Base-by-base conservation (phyloP, 2,113 vertebrate species). In the Vulpes vulpes region DNA sequence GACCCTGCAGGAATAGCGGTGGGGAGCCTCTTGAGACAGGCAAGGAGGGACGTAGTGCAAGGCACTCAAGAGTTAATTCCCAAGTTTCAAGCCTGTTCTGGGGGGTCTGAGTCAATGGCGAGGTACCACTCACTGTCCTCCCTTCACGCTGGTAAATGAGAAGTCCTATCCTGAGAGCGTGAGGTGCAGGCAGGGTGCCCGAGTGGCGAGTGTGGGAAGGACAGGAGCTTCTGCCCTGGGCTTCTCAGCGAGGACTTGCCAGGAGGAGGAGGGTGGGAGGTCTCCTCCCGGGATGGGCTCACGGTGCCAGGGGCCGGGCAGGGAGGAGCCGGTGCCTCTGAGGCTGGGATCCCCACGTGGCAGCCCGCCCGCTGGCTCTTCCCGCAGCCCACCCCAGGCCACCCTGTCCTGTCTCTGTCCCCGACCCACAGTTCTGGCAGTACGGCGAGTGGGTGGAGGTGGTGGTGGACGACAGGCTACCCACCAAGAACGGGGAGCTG, bases 391-490 rank as follows among this genome's bases (percentile, higher is more conserved):
- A 2, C 23, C 38, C 19, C n/a, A 15, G 1, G 0, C 30, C 17
- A 51, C 35, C 4, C 38, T 0, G 12, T 3, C 35, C 30, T 19
- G 62, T 30, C 23, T 16, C 57, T 51, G 73, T 30, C 49, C 38
- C 20, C 97, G 84, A 27, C 89, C 92, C 23, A 1, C 95, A 99
- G 99, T 99, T 99, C 98, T 99, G 99, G 99, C 99, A 99, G 99
- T 99, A 99, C 0, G 99, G 99, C 0, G 99, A 99, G 97, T 99
- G 99, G 99, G 99, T 99, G 98, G 99, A 99, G 0, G 99, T 99
- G 12, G 99, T 99, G 91, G 99, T 99, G n/a, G 99, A 99, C 0
- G 99, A 99, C 98, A 97, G 99, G 67, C 99, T 99, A 96, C 99
- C 99, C 15, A 99, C 98, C 94, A 99, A 99, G 98, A 98, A 99